Base-by-base conservation (phyloP, 1,140 invertebrate genomes). In the Metopolophium dirhodum region DNA sequence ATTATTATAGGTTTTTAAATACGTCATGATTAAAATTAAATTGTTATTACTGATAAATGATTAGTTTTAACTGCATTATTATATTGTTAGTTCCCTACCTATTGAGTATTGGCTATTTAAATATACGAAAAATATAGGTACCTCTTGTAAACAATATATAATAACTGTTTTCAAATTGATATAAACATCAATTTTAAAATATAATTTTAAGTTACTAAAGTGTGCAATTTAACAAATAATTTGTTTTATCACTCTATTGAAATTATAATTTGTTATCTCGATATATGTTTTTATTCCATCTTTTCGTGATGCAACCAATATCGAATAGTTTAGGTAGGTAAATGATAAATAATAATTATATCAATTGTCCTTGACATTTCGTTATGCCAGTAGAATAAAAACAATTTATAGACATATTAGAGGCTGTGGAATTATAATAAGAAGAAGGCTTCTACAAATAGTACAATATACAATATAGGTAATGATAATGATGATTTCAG, bases 291-390 rank as follows among this genome's bases (percentile, higher is more conserved):
- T 88, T 89, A 22, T 89, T n/a, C 49, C 6, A 87, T 49, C 14
- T 77, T 77, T 2, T 30, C 26, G 6, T 54, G 30, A 89, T 54
- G 22, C 18, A 89, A 54, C 35, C 22, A 23, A 54, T 37, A 89
- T 54, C 3, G 23, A 37, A 89, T 89, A 54, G 47, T 49, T 87
- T 35, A 86, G 85, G 26, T 35, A 86, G 85, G 26, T 87, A 87
- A 87, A 85, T 41, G 9, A 41, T 26, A 85, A 85, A 54, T 23
- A 89, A 51, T 54, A 89, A 87, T 54, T 54, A 54, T n/a, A 88
- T n/a, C 18, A 88, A n/a, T 35, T 22, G 86, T 54, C 87, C 49
- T 89, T 89, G 87, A 51, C 35, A 89, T 89, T 89, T 89, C 7
- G 49, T 37, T 37, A 45, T 18, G n/a, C 47, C 87, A 22, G 35